Evolutionary conservation across 2,888 invertebrate genomes (phyloP).

Genomic region (Cosmorhoe ocellata): DNA sequence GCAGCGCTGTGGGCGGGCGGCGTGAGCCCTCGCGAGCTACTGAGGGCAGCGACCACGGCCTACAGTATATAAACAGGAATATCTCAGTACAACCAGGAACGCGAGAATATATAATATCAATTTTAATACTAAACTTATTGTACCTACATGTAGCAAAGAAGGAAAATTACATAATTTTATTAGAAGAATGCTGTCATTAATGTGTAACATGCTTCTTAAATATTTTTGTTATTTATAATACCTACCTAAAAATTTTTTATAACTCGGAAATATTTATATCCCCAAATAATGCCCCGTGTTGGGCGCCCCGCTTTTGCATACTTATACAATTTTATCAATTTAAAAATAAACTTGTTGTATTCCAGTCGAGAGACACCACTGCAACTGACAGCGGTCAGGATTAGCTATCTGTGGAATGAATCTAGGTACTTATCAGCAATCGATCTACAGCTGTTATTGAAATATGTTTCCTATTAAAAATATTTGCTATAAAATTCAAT

Average conservation of each 20-base stretch:
- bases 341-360: too few relatives aligned
- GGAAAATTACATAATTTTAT: background rate
- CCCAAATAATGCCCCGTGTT: background rate
- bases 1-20: constrained; percentile 38
- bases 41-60: constrained; percentile 50
- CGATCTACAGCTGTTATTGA: too few relatives aligned
- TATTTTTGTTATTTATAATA: too few relatives aligned
- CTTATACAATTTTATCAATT: too few relatives aligned
- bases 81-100: constrained; percentile 5
- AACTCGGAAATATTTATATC: too few relatives aligned
- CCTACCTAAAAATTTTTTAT: too few relatives aligned
- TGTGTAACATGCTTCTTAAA: too few relatives aligned
- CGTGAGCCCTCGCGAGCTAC: constrained; percentile 58
- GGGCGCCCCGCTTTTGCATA: background rate
- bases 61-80: constrained; percentile 54
- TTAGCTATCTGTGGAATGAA: constrained; percentile 9
- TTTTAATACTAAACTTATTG: too few relatives aligned
- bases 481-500: too few relatives aligned
- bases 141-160: too few relatives aligned
- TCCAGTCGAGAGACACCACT: background rate
- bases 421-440: constrained; percentile 1
- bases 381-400: background rate
- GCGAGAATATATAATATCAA: background rate
- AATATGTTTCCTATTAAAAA: too few relatives aligned
- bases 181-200: background rate